These are phyloP conservation scores for Pygoscelis adeliae DNA, from an alignment of 2,113 vertebrate genomes.

Conservation along the genomic window DNA sequence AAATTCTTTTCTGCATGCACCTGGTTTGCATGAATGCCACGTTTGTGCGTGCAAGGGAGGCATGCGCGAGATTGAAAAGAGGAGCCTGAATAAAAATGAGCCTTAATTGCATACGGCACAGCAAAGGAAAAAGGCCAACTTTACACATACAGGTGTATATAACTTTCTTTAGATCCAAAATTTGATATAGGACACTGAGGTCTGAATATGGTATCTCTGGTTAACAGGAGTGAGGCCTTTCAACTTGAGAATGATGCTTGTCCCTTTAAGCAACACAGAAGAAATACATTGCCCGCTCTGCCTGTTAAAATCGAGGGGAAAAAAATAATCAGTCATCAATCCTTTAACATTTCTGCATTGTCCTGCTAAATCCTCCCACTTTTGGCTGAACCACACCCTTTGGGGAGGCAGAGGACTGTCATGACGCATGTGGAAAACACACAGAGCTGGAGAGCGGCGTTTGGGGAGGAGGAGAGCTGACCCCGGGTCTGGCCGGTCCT, in stretches of 20 bases:
- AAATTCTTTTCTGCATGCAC: conserved; percentile 35
- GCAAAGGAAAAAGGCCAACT: background rate
- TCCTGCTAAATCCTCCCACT: background rate
- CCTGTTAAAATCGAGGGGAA: background rate
- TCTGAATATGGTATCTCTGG: background rate
- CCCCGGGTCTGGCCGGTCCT: accelerated
- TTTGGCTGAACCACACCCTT: background rate
- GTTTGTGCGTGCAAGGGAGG: background rate
- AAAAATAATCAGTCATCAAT: background rate
- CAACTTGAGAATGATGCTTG: background rate
- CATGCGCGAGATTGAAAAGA: background rate
- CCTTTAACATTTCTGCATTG: background rate
- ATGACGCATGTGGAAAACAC: background rate
- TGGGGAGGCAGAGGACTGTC: background rate
- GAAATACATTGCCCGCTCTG: background rate
- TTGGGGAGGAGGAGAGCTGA: background rate
- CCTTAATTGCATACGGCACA: background rate
- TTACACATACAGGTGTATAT: background rate
- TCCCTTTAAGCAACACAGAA: background rate
- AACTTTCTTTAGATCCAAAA: background rate
- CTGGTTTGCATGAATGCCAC: conserved; percentile 51
- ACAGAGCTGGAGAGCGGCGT: background rate
- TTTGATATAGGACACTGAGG: background rate
- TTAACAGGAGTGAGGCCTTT: background rate
- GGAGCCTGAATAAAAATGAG: background rate